Conservation (phyloP, 2,797 vertebrate species). For the Enteromius afrohamiltoni region DNA sequence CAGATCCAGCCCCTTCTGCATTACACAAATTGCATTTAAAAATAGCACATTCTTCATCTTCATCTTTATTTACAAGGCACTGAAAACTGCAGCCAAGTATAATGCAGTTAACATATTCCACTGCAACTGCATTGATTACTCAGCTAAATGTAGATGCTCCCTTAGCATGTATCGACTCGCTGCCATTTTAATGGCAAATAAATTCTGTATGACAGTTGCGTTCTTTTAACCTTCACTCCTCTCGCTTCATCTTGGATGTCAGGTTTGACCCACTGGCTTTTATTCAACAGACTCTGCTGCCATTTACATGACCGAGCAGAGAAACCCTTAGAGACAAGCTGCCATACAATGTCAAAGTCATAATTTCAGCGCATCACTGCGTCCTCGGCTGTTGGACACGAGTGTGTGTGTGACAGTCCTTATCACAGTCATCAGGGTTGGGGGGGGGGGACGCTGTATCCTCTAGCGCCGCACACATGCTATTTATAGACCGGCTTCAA, state of each 20-base stretch:
- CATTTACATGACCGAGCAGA: conserved; percentile 50
- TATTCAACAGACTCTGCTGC: conserved; percentile 45
- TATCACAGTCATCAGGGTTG: conserved; percentile 55
- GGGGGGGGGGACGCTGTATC: conserved; percentile 56
- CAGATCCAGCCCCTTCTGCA: conserved; percentile 1
- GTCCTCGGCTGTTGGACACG: conserved; percentile 11
- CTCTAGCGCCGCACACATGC: conserved; percentile 53
- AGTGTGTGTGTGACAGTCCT: conserved; percentile 49
- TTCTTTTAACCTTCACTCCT: conserved; percentile 31
- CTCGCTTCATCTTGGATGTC: conserved; percentile 22
- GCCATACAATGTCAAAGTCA: conserved; percentile 55
- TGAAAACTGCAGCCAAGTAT: conserved; percentile 1
- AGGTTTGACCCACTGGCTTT: conserved; percentile 44
- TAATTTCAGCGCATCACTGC: conserved; percentile 41
- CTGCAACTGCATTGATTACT: conserved; percentile 52
- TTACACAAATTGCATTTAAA: neutral
- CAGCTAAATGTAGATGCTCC: conserved; percentile 53
- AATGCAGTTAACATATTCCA: conserved; percentile 43
- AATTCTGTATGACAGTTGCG: conserved; percentile 37
- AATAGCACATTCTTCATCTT: neutral
- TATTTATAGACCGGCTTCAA: conserved; percentile 67
- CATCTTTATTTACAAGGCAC: conserved; percentile 7
- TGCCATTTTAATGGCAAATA: conserved; percentile 56
- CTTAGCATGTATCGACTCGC: conserved; percentile 48
- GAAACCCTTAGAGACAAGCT: conserved; percentile 52